Conservation (phyloP, 2,113 vertebrate species). For the Hemichromis elongatus region DNA sequence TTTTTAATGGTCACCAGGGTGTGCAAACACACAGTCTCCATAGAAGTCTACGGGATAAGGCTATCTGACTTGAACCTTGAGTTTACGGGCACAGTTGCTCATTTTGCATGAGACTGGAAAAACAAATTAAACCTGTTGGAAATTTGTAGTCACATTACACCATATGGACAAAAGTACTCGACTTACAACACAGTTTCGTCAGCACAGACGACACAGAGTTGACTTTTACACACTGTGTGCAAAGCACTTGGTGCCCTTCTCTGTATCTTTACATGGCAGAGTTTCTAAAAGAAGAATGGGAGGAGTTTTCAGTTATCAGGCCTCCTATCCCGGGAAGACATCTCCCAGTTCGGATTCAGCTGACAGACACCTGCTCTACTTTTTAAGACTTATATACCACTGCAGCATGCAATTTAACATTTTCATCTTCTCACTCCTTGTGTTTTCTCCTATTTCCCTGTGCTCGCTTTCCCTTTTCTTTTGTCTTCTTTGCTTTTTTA, state of each 20-base stretch:
- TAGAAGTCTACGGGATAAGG: not conserved
- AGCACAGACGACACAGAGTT: not conserved
- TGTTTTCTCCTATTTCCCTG: not conserved
- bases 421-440: not conserved
- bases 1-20: not conserved
- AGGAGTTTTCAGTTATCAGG: not conserved
- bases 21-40: not conserved
- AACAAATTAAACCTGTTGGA: not conserved
- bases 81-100: not conserved
- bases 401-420: not conserved
- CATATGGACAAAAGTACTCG: not conserved
- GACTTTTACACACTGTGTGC: not conserved
- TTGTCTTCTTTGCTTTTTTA: not conserved
- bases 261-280: not conserved
- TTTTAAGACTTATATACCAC: not conserved
- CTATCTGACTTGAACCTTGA: not conserved
- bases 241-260: not conserved
- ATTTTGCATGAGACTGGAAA: not conserved
- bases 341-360: not conserved
- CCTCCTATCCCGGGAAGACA: too few species aligned
- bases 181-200: not conserved
- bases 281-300: not conserved
- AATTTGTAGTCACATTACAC: not conserved
- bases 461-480: fast-evolving
- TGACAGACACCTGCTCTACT: not conserved